These are phyloP conservation scores for Drosophila hydei DNA, from an alignment of 1,140 invertebrate genomes.

Conservation along the genomic window DNA sequence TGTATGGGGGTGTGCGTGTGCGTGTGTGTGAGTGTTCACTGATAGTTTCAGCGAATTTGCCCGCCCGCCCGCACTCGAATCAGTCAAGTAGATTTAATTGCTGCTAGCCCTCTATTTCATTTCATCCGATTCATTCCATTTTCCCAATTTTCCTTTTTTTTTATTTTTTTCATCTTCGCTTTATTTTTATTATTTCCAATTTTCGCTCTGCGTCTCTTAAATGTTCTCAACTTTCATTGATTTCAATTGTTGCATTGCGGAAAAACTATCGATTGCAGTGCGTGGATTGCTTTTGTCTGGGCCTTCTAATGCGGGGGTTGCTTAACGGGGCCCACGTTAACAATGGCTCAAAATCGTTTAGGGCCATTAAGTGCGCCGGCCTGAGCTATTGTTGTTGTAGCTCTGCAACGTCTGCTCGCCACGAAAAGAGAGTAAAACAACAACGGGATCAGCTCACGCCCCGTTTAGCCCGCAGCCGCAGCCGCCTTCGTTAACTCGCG, in stretches of 20 bases:
- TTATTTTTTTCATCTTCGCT: constrained; percentile 9
- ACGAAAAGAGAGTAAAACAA: no score
- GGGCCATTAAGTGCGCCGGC: constrained; percentile 41
- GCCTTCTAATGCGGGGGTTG: constrained; percentile 9
- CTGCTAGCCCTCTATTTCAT: constrained; percentile 51
- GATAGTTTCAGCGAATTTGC: constrained; percentile 16
- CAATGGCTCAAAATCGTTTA: constrained; percentile 45
- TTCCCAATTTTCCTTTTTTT: constrained; percentile 2
- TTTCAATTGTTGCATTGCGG: constrained; percentile 56
- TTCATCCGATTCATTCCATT: constrained; percentile 38
- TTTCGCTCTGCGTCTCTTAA: constrained; percentile 24
- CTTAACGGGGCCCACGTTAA: constrained; percentile 19
- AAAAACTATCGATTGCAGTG: constrained; percentile 59
- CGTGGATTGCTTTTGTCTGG: background rate
- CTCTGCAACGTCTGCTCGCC: no score
- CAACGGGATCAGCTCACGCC: constrained; percentile 36
- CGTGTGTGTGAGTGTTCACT: constrained; percentile 7
- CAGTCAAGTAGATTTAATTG: constrained; percentile 62
- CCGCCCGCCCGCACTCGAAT: constrained; percentile 24
- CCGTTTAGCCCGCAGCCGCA: background rate
- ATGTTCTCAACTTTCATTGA: constrained; percentile 60
- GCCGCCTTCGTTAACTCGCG: background rate
- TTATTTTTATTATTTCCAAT: constrained; percentile 12
- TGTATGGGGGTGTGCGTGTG: background rate
- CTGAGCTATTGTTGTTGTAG: constrained; percentile 1